These are phyloP conservation scores for Rhabdomys pumilio DNA, from an alignment of 2,797 vertebrate species.

Conservation along the genomic window DNA sequence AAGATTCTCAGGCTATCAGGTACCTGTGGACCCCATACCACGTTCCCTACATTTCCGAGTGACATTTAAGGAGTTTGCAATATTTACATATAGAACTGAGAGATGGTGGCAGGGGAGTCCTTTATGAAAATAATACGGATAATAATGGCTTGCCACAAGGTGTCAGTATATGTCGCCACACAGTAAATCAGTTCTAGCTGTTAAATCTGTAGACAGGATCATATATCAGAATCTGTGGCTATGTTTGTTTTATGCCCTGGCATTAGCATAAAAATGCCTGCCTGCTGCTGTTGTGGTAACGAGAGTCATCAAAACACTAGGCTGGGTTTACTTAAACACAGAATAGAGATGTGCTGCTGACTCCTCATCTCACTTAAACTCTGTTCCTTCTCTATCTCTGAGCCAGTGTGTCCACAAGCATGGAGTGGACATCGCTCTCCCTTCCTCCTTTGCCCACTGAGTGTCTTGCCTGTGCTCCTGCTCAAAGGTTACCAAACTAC, in stretches of 20 bases:
- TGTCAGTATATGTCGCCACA: conserved; percentile 32
- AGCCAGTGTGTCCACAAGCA: background rate
- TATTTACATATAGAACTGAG: background rate
- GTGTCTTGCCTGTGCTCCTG: background rate
- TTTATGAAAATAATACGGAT: background rate
- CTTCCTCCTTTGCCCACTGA: background rate
- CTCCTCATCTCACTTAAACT: background rate
- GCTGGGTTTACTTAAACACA: background rate
- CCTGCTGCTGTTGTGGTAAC: background rate
- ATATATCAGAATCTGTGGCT: background rate
- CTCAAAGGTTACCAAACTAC: background rate
- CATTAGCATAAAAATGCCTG: background rate
- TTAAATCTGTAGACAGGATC: background rate
- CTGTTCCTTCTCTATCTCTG: background rate
- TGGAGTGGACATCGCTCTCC: background rate
- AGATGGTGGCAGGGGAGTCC: background rate
- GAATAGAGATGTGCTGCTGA: background rate
- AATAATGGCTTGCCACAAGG: conserved; percentile 53
- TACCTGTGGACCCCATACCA: background rate
- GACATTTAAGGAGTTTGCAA: background rate
- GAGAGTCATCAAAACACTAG: background rate
- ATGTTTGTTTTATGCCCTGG: background rate
- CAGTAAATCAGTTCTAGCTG: background rate
- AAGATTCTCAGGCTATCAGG: background rate
- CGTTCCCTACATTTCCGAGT: background rate